Evolutionary conservation across 2,888 invertebrate species (phyloP).

Genomic region (Orchesellides sinensis): DNA sequence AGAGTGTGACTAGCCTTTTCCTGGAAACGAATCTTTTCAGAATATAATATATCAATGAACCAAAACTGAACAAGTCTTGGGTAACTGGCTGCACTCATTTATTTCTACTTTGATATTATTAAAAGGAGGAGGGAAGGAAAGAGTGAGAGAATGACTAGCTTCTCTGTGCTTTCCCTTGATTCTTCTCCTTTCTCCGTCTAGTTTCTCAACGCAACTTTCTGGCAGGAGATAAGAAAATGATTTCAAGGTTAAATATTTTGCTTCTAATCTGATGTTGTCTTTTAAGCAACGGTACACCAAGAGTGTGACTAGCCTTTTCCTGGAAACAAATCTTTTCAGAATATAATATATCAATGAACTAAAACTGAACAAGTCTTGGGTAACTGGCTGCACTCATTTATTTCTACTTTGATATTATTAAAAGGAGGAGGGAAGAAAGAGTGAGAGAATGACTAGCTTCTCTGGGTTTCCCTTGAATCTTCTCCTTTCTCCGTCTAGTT

Average conservation of each 20-base stretch:
- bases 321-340: neutral
- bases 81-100: neutral
- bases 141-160: neutral
- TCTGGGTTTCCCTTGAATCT: conserved; percentile 7
- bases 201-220: conserved; percentile 53
- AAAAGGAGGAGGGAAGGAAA: neutral
- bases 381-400: neutral
- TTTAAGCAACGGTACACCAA: no score
- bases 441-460: neutral
- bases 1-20: no score
- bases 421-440: neutral
- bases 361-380: neutral
- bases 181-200: conserved; percentile 15
- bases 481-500: conserved; percentile 23
- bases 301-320: no score
- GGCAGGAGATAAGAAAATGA: conserved; percentile 62
- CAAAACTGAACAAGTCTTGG: neutral
- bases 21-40: neutral
- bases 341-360: neutral
- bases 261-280: no score
- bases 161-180: conserved; percentile 4
- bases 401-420: neutral
- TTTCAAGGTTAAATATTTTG: no score
- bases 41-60: neutral
- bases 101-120: neutral